Evolutionary conservation across 2,888 invertebrate genomes (phyloP), one percentile per base, ranked within the genome.

Genomic region (Eudasyphora cyanicolor): DNA sequence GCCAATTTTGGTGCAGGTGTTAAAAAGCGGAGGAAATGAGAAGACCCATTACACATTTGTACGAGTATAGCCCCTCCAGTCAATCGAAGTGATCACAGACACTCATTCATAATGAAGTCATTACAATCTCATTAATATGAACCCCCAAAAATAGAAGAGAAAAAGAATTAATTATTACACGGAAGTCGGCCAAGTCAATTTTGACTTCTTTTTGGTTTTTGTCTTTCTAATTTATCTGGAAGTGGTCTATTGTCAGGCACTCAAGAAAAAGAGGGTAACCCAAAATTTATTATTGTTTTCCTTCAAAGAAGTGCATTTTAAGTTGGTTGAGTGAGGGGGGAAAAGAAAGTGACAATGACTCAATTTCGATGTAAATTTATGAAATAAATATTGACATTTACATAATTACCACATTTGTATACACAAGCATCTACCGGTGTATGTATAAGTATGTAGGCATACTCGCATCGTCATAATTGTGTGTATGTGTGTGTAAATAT

Each of bases 291-390:
- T 49, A n/a, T n/a, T n/a, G n/a, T n/a, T n/a, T n/a, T n/a, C n/a
- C n/a, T 49, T 49, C 19, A 38, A 38, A 12, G 38, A 14, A 38
- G 12, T 38, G 38, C 6, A 38, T 2, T 38, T 38, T 10, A 14
- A 14, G n/a, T 1, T 2, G 35, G 14, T 38, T 10, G 38, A 14
- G n/a, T 1, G 3, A 62, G 14, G 1, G n/a, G 38, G 7, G 29
- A 78, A 79, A 74, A 74, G 79, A 79, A 79, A 79, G 79, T 74
- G 79, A 45, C 67, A 38, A 79, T 79, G 67, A 79, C 69, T 79
- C 60, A 73, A 74, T 79, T 69, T 45, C 27, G 10, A 45, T 49
- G 45, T 24, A 73, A 69, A 10, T 35, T 77, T 70, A 12, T 3
- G 17, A 62, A 62, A 62, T 38, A 64, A 64, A 64, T 64, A 64